Evolutionary conservation across 2,113 vertebrate genomes (phyloP).

Genomic region (Salvelinus namaycush): DNA sequence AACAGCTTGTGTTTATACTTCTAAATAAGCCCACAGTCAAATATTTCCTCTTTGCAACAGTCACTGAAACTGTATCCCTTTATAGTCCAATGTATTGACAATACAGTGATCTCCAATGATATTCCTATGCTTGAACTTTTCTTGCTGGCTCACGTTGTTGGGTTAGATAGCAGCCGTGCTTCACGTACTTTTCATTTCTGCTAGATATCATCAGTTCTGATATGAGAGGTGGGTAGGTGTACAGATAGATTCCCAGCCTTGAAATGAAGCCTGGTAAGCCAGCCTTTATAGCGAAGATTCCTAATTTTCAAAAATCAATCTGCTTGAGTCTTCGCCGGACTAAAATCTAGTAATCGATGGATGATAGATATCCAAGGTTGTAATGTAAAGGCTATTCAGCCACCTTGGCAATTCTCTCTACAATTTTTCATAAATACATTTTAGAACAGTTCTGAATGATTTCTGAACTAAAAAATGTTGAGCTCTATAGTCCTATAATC

Average conservation of each 20-base stretch:
- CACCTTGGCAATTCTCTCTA: not conserved
- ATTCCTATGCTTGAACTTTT: conserved; percentile 23
- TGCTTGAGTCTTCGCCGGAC: conserved; percentile 17
- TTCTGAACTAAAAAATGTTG: not conserved
- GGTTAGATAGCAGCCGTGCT: not conserved
- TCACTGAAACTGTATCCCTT: not conserved
- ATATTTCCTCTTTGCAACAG: conserved; percentile 12
- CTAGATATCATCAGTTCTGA: conserved; percentile 21
- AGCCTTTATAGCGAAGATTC: conserved; percentile 31
- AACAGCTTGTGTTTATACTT: conserved; percentile 15
- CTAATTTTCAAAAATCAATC: conserved; percentile 49
- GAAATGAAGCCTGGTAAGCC: conserved; percentile 37
- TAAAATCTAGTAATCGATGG: conserved; percentile 37
- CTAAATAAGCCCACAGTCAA: conserved; percentile 2
- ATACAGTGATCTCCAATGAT: not conserved
- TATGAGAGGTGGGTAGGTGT: conserved; percentile 21
- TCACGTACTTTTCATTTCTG: conserved; percentile 15
- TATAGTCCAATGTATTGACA: conserved; percentile 6
- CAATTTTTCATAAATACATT: conserved; percentile 9
- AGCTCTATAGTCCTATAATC: conserved; percentile 7
- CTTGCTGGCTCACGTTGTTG: not conserved
- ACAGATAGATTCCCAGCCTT: conserved; percentile 16
- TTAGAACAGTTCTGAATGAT: conserved; percentile 4
- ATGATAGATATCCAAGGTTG: conserved; percentile 26
- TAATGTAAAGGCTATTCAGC: conserved; percentile 4